Conservation (phyloP, 2,888 invertebrate species). For the Lithophane ornitopus region DNA sequence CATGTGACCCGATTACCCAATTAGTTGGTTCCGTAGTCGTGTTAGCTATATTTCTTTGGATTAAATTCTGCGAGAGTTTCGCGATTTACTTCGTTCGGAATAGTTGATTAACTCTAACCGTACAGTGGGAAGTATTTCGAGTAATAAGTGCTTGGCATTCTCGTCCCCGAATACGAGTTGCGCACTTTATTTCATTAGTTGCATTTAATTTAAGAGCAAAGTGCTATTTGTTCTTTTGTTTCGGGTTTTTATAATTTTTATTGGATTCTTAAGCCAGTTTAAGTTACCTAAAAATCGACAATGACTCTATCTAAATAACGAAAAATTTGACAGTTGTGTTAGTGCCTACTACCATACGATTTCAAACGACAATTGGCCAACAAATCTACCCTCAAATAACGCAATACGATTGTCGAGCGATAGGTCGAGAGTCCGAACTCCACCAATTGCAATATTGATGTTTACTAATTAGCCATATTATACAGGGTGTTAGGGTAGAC, state of each 20-base stretch:
- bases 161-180: slow-evolving; percentile 41
- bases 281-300: neutral
- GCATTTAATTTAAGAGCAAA: slow-evolving; percentile 37
- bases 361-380: neutral
- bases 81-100: slow-evolving; percentile 55
- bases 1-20: slow-evolving; percentile 59
- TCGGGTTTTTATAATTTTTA: neutral
- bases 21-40: slow-evolving; percentile 45
- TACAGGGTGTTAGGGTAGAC: no score
- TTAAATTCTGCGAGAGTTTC: slow-evolving; percentile 59
- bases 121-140: slow-evolving; percentile 49
- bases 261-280: neutral
- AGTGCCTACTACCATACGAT: neutral
- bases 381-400: neutral
- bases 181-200: slow-evolving; percentile 47
- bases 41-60: slow-evolving; percentile 62
- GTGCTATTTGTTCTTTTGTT: slow-evolving; percentile 18
- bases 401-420: neutral
- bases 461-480: neutral
- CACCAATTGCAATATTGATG: neutral
- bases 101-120: slow-evolving; percentile 62
- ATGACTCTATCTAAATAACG: neutral
- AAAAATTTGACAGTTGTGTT: neutral
- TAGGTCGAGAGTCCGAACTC: neutral
- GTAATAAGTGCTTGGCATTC: slow-evolving; percentile 55